phyloP scores from a whole-genome alignment of 2,888 invertebrate species.

The Lasius fuliginosus region DNA sequence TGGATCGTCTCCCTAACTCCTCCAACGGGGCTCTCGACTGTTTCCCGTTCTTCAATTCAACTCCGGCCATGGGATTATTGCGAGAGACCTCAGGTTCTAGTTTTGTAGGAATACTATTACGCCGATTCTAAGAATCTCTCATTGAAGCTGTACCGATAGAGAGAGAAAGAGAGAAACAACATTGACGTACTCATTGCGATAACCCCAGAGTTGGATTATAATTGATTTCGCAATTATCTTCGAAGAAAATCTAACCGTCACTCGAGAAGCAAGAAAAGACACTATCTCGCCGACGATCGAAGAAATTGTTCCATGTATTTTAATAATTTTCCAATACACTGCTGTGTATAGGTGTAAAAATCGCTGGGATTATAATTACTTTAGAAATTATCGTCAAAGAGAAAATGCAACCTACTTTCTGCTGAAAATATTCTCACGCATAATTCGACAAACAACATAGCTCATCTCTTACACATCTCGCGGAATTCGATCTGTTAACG shows the following conservation, averaged over 20 bases:
- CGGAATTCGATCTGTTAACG: not conserved
- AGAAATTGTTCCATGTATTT: not conserved
- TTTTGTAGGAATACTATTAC: slow-evolving; percentile 41
- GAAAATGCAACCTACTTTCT: not conserved
- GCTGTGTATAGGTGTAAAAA: not conserved
- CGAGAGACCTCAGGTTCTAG: slow-evolving; percentile 24
- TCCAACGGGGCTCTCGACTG: slow-evolving; percentile 21
- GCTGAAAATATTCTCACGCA: not conserved
- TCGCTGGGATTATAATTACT: not conserved
- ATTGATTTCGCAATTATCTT: slow-evolving; percentile 28
- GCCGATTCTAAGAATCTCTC: slow-evolving; percentile 29
- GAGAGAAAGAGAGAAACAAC: not conserved
- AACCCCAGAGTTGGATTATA: slow-evolving; percentile 21
- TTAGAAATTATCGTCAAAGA: not conserved
- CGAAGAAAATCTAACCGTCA: slow-evolving; percentile 1
- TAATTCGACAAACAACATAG: not conserved
- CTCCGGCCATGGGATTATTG: slow-evolving; percentile 29
- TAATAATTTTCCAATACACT: not conserved
- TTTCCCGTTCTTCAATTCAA: slow-evolving; percentile 29
- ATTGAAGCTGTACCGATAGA: slow-evolving; percentile 17
- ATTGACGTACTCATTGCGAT: not conserved
- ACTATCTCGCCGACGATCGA: not conserved
- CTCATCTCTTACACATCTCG: not conserved
- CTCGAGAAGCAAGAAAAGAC: not conserved
- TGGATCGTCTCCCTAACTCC: slow-evolving; percentile 37